Percentiles rank a stretch among this genome's conserved stretches.
Conservation (phyloP, 2,113 vertebrate species). For the Cyphomyrus discorhynchus region DNA sequence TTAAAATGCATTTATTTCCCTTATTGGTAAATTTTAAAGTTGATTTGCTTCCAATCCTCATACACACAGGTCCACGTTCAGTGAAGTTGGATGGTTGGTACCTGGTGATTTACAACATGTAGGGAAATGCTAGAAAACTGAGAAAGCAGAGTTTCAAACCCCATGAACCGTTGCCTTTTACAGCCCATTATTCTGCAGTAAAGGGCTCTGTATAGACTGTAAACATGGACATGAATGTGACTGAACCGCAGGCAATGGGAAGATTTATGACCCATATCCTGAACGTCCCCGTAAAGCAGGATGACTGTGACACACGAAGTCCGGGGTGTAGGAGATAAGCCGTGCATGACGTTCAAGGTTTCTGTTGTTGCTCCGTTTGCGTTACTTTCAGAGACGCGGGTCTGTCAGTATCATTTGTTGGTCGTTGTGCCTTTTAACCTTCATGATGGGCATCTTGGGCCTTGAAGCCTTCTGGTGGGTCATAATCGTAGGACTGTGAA, state of each 20-base stretch:
- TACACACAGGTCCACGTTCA: background rate
- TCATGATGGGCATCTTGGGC: background rate
- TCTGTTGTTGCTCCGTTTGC: background rate
- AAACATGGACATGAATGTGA: background rate
- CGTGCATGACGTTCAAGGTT: background rate
- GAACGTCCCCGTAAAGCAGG: background rate
- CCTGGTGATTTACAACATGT: background rate
- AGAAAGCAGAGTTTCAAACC: background rate
- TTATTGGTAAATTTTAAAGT: background rate
- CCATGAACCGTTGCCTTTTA: background rate
- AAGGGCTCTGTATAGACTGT: constrained; percentile 11
- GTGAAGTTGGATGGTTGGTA: background rate
- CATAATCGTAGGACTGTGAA: background rate
- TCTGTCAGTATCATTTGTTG: background rate
- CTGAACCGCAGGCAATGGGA: background rate
- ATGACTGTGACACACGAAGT: background rate
- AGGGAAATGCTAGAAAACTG: background rate
- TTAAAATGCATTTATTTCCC: background rate
- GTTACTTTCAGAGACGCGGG: background rate
- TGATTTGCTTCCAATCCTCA: background rate
- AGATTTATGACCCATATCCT: background rate
- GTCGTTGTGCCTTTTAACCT: background rate
- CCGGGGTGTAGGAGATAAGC: background rate
- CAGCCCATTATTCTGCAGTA: background rate
- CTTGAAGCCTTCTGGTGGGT: background rate